Evolutionary conservation across 2,888 invertebrate species (phyloP).

Genomic region (Oscheius sp.): DNA sequence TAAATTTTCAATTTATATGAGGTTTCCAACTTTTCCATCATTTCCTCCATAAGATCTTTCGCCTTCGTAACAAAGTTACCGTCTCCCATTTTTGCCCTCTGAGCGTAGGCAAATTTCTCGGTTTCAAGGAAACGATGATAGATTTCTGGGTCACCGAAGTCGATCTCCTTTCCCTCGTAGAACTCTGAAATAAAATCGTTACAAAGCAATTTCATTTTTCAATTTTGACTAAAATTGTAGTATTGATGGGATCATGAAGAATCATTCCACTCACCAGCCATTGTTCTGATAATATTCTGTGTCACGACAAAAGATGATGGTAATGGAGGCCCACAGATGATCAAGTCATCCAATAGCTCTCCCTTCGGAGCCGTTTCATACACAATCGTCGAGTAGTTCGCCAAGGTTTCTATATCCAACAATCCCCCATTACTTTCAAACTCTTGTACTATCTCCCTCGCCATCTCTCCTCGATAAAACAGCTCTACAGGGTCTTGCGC

Average conservation of each 20-base stretch:
- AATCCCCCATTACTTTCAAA: slow-evolving; percentile 49
- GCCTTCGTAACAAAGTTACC: slow-evolving; percentile 78
- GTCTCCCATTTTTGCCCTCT: slow-evolving; percentile 75
- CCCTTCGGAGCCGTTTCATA: slow-evolving; percentile 39
- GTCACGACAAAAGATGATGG: slow-evolving; percentile 87
- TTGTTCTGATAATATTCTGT: slow-evolving; percentile 82
- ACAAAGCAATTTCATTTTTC: no score
- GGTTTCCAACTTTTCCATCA: slow-evolving; percentile 75
- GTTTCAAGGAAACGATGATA: slow-evolving; percentile 87
- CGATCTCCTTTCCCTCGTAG: slow-evolving; percentile 45
- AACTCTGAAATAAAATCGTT: no score
- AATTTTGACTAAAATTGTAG: no score
- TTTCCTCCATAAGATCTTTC: slow-evolving; percentile 77
- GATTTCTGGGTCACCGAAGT: slow-evolving; percentile 72
- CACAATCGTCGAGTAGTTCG: slow-evolving; percentile 55
- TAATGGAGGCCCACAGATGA: slow-evolving; percentile 82
- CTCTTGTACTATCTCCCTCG: slow-evolving; percentile 35
- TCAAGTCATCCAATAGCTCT: slow-evolving; percentile 73
- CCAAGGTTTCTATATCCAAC: slow-evolving; percentile 61
- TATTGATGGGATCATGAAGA: background rate
- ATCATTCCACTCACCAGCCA: slow-evolving; percentile 73
- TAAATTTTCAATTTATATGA: background rate
- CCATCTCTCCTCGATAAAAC: slow-evolving; percentile 43
- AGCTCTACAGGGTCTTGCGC: slow-evolving; percentile 34
- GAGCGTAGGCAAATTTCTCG: slow-evolving; percentile 91